Percentiles rank a stretch among this genome's conserved stretches.
phyloP scores from a whole-genome alignment of 2,113 vertebrate species.

The Alosa alosa region DNA sequence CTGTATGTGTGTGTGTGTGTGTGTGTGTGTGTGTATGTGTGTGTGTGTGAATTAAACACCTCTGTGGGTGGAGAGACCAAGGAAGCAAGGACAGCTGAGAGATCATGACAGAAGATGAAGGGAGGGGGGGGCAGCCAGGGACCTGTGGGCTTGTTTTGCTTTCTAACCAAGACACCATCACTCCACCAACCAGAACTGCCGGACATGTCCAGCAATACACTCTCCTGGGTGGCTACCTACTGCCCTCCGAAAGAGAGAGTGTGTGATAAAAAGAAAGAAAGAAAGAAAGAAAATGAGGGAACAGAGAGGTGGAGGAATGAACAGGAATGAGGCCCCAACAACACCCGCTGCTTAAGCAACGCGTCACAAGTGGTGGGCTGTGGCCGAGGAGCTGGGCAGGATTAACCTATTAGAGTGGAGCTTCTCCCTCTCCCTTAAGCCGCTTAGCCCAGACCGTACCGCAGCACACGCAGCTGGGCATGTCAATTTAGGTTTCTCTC shows the following conservation, averaged over 20 bases:
- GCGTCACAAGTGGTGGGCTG: neutral
- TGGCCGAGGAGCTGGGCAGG: neutral
- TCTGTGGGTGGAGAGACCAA: neutral
- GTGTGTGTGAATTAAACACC: neutral
- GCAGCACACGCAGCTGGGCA: neutral
- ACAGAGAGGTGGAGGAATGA: neutral
- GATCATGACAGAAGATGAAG: neutral
- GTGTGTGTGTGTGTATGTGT: neutral
- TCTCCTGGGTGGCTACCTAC: neutral
- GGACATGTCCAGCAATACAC: neutral
- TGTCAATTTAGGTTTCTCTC: slow-evolving; percentile 11
- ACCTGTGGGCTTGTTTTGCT: neutral
- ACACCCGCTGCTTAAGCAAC: neutral
- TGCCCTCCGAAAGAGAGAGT: neutral
- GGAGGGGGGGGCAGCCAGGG: neutral
- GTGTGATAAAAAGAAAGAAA: no score
- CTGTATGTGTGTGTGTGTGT: neutral
- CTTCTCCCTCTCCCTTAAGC: neutral
- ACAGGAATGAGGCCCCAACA: neutral
- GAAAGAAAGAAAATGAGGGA: neutral
- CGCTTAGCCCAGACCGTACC: neutral
- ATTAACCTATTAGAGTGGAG: neutral
- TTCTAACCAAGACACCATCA: neutral
- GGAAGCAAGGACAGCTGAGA: neutral
- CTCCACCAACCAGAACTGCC: neutral